Conservation (phyloP, 2,888 invertebrate genomes). For the Tortrix viridana region DNA sequence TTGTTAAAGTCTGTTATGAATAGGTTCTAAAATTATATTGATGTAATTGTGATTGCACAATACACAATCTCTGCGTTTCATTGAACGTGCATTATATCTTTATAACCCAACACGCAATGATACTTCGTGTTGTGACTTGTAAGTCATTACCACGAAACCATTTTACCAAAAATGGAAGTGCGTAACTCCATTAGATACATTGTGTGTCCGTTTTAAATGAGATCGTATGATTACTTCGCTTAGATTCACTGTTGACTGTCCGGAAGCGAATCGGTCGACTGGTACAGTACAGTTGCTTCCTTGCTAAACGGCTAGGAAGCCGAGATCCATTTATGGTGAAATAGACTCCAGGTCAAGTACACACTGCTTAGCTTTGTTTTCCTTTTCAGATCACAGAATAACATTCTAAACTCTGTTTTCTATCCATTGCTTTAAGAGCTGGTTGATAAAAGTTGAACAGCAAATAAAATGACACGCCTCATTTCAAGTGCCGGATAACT, state of each 20-base stretch:
- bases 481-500: constrained; percentile 5
- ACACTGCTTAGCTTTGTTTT: constrained; percentile 28
- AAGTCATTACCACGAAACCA: constrained; percentile 53
- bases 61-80: no score
- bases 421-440: background rate
- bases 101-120: no score
- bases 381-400: constrained; percentile 2
- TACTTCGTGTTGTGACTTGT: constrained; percentile 28
- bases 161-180: constrained; percentile 62
- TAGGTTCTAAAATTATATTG: no score
- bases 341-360: constrained; percentile 51
- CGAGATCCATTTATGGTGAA: constrained; percentile 56
- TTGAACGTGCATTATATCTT: no score
- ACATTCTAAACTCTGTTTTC: constrained; percentile 3
- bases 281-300: constrained; percentile 57
- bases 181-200: constrained; percentile 13
- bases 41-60: no score
- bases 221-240: constrained; percentile 34
- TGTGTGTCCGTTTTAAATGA: constrained; percentile 34
- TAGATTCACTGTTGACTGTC: constrained; percentile 40
- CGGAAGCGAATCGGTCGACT: constrained; percentile 47
- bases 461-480: background rate
- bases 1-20: no score
- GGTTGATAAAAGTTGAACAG: background rate
- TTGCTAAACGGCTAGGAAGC: constrained; percentile 63